These are phyloP conservation scores for Phyllostomus discolor DNA, from an alignment of 2,113 vertebrate species.

Conservation along the genomic window DNA sequence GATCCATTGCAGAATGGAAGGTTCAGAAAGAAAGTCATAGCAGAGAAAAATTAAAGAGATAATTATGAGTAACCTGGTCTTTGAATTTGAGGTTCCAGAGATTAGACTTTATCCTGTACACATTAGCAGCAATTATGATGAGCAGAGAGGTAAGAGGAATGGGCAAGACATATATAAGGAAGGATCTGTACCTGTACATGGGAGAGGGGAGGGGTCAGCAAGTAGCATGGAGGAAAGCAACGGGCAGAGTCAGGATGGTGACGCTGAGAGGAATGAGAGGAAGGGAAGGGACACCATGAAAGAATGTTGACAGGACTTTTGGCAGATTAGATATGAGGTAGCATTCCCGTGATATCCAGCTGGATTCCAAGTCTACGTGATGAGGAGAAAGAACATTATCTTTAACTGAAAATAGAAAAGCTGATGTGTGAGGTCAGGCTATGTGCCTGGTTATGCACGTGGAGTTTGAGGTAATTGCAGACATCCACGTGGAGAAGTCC, in stretches of 20 bases:
- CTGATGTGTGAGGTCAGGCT: background rate
- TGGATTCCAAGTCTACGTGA: background rate
- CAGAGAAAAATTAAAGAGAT: background rate
- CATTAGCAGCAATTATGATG: background rate
- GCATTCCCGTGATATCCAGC: background rate
- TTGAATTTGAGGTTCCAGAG: background rate
- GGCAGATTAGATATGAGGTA: background rate
- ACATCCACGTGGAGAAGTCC: background rate
- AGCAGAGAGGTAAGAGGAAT: background rate
- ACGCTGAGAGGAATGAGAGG: background rate
- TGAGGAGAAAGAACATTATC: background rate
- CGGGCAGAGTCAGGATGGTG: background rate
- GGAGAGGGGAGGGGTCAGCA: background rate
- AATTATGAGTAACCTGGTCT: background rate
- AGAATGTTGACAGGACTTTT: background rate
- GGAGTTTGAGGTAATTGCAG: background rate
- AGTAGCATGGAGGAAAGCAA: rapidly evolving
- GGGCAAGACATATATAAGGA: background rate
- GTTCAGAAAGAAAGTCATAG: background rate
- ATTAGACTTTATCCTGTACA: background rate
- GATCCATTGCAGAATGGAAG: background rate
- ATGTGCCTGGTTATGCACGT: background rate
- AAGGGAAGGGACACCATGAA: background rate
- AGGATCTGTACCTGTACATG: background rate
- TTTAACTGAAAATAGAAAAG: constrained; percentile 7